Evolutionary conservation across 2,888 invertebrate species (phyloP).

Genomic region (Cerastis leucographa): DNA sequence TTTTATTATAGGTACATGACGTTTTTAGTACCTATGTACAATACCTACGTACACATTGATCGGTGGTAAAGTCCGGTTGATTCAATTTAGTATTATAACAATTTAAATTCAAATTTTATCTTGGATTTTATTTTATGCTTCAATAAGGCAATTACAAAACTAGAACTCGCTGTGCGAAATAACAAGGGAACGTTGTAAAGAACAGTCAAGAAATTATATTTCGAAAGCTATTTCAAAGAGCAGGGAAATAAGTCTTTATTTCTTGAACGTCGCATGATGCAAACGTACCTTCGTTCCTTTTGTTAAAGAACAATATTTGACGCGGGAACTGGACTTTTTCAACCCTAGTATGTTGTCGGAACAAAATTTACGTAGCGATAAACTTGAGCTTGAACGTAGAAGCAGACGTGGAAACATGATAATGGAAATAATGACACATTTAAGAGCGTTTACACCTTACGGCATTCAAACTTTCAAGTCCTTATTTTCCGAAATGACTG

Average conservation of each 20-base stretch:
- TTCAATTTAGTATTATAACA: constrained; percentile 17
- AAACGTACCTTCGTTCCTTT: constrained; percentile 52
- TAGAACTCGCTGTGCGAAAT: constrained; percentile 40
- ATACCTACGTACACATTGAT: constrained; percentile 8
- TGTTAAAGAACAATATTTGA: constrained; percentile 49
- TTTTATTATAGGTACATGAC: constrained; percentile 21
- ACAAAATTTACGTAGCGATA: constrained; percentile 42
- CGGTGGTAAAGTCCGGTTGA: constrained; percentile 17
- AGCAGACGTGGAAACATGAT: constrained; percentile 11
- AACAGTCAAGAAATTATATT: constrained; percentile 62
- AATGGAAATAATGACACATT: constrained; percentile 27
- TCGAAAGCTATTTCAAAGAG: constrained; percentile 60
- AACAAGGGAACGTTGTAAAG: constrained; percentile 62
- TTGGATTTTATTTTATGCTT: neutral
- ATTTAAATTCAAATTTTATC: too few species aligned
- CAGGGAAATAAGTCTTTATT: constrained; percentile 56
- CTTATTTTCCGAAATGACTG: too few species aligned
- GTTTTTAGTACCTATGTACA: neutral
- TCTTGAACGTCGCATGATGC: constrained; percentile 48
- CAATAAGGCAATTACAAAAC: constrained; percentile 4
- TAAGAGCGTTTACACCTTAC: too few species aligned
- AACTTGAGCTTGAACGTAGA: constrained; percentile 19
- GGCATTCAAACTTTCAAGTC: too few species aligned
- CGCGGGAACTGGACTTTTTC: constrained; percentile 41
- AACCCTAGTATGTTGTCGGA: constrained; percentile 34